A percentile compares a stretch with the other conserved stretches of the same genome.
Conservation (phyloP, 2,888 invertebrate genomes). For the Aquatica leii region DNA sequence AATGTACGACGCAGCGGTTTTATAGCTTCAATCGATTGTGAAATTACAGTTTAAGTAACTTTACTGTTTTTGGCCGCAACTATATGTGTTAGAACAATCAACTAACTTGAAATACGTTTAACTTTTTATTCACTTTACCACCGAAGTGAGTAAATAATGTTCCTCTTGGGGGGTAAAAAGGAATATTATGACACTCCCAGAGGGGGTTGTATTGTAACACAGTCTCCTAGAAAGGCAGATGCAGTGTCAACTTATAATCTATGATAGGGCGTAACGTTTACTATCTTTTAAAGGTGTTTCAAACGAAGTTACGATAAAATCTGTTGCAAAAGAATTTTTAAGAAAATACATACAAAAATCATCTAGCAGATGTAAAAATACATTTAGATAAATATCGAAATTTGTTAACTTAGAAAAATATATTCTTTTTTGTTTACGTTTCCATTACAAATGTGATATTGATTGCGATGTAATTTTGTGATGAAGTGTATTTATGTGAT, state of each 20-base stretch:
- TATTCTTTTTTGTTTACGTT: conserved; percentile 13
- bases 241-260: conserved; percentile 50
- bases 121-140: conserved; percentile 54
- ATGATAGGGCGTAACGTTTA: conserved; percentile 50
- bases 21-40: no score
- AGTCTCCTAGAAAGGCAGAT: conserved; percentile 48
- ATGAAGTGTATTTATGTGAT: conserved; percentile 26
- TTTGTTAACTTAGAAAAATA: no score
- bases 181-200: conserved; percentile 58
- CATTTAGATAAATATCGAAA: conserved; percentile 16
- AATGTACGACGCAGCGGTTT: no score
- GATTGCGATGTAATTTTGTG: conserved; percentile 31
- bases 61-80: neutral
- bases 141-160: conserved; percentile 52
- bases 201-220: conserved; percentile 50
- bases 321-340: conserved; percentile 16
- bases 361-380: conserved; percentile 27
- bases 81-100: neutral
- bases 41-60: neutral
- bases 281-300: conserved; percentile 32
- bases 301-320: conserved; percentile 33
- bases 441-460: conserved; percentile 34
- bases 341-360: conserved; percentile 11
- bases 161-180: conserved; percentile 54
- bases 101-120: conserved; percentile 13